Percentiles rank a stretch among this genome's conserved stretches.
phyloP scores from a whole-genome alignment of 1,140 invertebrate genomes.

The Lerema accius region DNA sequence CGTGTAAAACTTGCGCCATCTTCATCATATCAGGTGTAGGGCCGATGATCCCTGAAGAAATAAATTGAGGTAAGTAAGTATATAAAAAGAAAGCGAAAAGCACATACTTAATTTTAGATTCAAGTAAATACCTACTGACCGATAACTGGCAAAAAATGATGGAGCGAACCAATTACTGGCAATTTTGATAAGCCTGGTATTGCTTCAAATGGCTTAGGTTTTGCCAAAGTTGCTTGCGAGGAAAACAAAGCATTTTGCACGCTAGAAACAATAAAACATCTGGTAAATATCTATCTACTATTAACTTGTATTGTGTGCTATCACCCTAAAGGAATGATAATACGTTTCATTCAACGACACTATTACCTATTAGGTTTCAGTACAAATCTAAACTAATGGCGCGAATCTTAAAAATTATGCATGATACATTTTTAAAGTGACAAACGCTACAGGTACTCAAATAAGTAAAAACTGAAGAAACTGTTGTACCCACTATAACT shows the following conservation, averaged over 20 bases:
- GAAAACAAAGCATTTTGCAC: slow-evolving; percentile 21
- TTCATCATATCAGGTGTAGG: slow-evolving; percentile 49
- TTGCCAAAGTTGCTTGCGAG: slow-evolving; percentile 15
- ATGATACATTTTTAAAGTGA: too few species aligned
- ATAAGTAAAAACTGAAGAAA: too few species aligned
- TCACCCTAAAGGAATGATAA: too few species aligned
- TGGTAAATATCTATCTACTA: too few species aligned
- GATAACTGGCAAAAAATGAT: slow-evolving; percentile 63
- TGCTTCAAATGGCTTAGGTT: slow-evolving; percentile 50
- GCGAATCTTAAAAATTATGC: too few species aligned
- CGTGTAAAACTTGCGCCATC: slow-evolving; percentile 42
- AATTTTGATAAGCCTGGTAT: slow-evolving; percentile 63
- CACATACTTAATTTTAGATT: not conserved
- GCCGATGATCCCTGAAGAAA: slow-evolving; percentile 55
- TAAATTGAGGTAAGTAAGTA: too few species aligned
- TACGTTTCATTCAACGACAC: too few species aligned
- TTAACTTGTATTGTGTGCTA: too few species aligned
- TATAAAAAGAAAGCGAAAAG: not conserved
- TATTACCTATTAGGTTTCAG: too few species aligned
- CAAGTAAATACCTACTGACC: slow-evolving; percentile 42
- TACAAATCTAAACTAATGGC: too few species aligned
- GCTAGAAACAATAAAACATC: slow-evolving; percentile 28
- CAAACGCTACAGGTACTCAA: too few species aligned
- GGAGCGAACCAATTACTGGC: slow-evolving; percentile 60
- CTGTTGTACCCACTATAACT: too few species aligned